A percentile compares a stretch with the other conserved stretches of the same genome.
Conservation (phyloP, 2,888 invertebrate species). For the Aproaerema taeniolella region DNA sequence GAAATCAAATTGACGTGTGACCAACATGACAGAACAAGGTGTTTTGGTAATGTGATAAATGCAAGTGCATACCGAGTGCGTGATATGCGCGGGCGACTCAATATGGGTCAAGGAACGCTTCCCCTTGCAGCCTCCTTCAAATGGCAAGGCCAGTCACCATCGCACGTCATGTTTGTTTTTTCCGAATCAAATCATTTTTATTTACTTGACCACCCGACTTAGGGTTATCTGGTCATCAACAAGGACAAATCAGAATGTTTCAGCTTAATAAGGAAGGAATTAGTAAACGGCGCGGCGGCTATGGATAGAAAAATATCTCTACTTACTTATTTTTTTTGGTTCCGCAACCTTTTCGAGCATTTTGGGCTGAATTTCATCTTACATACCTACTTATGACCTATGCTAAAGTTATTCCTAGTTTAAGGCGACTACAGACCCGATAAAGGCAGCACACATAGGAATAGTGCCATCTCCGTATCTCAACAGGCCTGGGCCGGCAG, state of each 20-base stretch:
- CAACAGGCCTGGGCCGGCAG: too few relatives aligned
- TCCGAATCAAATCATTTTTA: conserved; percentile 72
- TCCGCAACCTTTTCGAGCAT: too few relatives aligned
- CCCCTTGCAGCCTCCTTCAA: conserved; percentile 73
- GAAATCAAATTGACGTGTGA: too few relatives aligned
- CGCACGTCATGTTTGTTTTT: conserved; percentile 51
- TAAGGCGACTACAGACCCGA: too few relatives aligned
- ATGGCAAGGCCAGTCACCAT: conserved; percentile 67
- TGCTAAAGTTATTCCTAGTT: too few relatives aligned
- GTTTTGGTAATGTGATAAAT: conserved; percentile 36
- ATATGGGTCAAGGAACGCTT: conserved; percentile 70
- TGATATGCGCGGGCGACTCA: conserved; percentile 32
- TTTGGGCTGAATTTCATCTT: too few relatives aligned
- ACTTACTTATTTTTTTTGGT: too few relatives aligned
- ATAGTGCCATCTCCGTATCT: too few relatives aligned
- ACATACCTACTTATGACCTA: too few relatives aligned
- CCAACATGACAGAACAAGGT: too few relatives aligned
- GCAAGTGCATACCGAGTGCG: conserved; percentile 30
- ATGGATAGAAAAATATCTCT: too few relatives aligned
- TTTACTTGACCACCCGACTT: conserved; percentile 58
- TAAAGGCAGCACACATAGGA: too few relatives aligned
- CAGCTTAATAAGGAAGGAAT: conserved; percentile 27
- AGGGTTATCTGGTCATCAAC: conserved; percentile 46
- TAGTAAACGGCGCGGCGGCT: background rate
- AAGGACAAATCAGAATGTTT: conserved; percentile 48